Percentiles rank a stretch among this genome's conserved stretches.
These are phyloP conservation scores for Salarias fasciatus DNA, from an alignment of 2,797 vertebrate genomes.

Conservation along the genomic window DNA sequence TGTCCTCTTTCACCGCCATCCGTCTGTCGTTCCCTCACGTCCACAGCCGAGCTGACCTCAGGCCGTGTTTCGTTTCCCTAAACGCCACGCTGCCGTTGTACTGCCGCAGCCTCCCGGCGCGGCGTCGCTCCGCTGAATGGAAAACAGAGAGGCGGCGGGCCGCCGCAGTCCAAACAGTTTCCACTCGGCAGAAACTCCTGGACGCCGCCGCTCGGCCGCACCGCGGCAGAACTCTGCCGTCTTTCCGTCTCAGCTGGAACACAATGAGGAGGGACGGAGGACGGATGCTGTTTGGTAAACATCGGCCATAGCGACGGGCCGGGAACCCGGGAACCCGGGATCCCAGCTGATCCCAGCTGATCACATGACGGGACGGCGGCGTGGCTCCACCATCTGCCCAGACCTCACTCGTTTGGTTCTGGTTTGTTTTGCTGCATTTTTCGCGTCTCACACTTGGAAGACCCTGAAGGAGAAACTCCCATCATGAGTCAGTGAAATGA, in stretches of 20 bases:
- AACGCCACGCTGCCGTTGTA: background rate
- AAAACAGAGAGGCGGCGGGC: constrained; percentile 14
- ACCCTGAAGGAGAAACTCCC: too few relatives aligned
- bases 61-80: background rate
- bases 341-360: constrained; percentile 17
- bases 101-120: background rate
- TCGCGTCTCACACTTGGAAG: too few relatives aligned
- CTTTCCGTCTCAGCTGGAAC: constrained; percentile 39
- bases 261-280: constrained; percentile 45
- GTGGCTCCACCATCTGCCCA: too few relatives aligned
- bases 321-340: constrained; percentile 36
- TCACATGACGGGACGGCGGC: too few relatives aligned
- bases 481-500: background rate
- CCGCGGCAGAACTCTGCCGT: constrained; percentile 32
- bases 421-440: too few relatives aligned
- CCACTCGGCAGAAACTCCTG: background rate
- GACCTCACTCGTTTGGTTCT: too few relatives aligned
- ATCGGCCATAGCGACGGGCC: constrained; percentile 59
- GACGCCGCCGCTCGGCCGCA: background rate
- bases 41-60: background rate
- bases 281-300: constrained; percentile 78
- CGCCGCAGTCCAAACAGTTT: background rate
- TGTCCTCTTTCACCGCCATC: background rate
- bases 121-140: background rate
- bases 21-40: background rate